Conservation (phyloP, 2,113 vertebrate genomes). For the Mesocricetus auratus region DNA sequence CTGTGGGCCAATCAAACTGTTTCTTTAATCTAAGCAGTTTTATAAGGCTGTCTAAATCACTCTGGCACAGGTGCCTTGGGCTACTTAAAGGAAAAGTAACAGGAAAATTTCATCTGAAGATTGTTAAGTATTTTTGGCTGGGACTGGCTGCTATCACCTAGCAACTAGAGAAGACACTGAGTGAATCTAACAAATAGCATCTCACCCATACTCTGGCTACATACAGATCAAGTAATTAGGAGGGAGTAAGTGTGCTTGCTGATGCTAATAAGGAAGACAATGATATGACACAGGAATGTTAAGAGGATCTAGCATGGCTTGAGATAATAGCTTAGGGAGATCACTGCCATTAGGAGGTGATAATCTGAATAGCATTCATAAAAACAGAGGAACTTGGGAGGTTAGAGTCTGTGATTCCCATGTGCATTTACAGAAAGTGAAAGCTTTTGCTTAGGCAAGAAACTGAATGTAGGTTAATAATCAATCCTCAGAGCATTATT, state of each 20-base stretch:
- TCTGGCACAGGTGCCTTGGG: conserved; percentile 76
- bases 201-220: conserved; percentile 74
- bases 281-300: conserved; percentile 74
- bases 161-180: conserved; percentile 72
- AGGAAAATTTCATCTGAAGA: conserved; percentile 83
- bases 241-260: conserved; percentile 62
- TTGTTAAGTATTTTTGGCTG: conserved; percentile 83
- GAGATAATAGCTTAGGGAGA: conserved; percentile 57
- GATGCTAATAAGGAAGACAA: conserved; percentile 73
- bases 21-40: conserved; percentile 81
- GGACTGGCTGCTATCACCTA: conserved; percentile 76
- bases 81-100: conserved; percentile 84
- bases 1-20: conserved; percentile 83
- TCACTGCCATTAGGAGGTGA: conserved; percentile 69
- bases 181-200: conserved; percentile 78
- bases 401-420: background rate
- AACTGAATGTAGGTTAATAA: conserved; percentile 74
- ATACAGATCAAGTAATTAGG: conserved; percentile 81
- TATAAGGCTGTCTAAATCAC: conserved; percentile 81
- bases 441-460: conserved; percentile 65
- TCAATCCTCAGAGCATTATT: conserved; percentile 73
- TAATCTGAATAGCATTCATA: conserved; percentile 62
- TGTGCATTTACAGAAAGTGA: conserved; percentile 16
- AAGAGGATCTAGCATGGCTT: conserved; percentile 66
- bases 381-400: conserved; percentile 54